These are phyloP conservation scores for Hydrolagus affinis DNA, from an alignment of 2,113 vertebrate genomes.

Conservation along the genomic window DNA sequence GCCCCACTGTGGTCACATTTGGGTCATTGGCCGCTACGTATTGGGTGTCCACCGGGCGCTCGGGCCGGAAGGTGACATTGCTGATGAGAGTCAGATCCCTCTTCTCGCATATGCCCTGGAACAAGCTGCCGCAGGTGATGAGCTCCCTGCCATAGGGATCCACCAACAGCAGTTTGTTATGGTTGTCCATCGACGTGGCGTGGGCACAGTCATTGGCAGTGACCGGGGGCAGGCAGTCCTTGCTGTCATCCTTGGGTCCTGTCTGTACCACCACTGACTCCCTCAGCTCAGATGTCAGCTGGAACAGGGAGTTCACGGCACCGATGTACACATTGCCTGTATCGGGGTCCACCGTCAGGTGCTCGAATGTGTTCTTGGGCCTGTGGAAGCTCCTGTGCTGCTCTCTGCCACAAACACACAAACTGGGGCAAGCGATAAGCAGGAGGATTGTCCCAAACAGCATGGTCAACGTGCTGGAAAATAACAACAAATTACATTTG, in stretches of 20 bases:
- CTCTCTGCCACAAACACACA: constrained; percentile 42
- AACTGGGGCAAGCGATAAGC: constrained; percentile 54
- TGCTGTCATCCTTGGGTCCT: constrained; percentile 79
- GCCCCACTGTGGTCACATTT: constrained; percentile 83
- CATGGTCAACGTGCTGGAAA: constrained; percentile 77
- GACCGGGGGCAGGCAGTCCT: constrained; percentile 84
- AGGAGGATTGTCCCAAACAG: constrained; percentile 68
- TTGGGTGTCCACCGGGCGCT: constrained; percentile 84
- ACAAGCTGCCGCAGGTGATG: constrained; percentile 84
- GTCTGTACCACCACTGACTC: constrained; percentile 64
- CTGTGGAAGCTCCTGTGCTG: constrained; percentile 58
- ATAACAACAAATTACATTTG: not conserved
- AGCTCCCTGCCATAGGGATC: constrained; percentile 69
- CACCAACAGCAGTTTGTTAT: constrained; percentile 86
- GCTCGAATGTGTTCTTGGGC: constrained; percentile 73
- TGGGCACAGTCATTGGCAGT: constrained; percentile 75
- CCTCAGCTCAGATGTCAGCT: constrained; percentile 67
- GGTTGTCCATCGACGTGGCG: constrained; percentile 73
- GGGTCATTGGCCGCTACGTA: constrained; percentile 93
- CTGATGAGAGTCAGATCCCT: constrained; percentile 62
- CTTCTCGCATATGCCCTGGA: constrained; percentile 91
- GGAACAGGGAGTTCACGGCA: constrained; percentile 81
- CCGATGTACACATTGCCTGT: constrained; percentile 78
- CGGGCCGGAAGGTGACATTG: constrained; percentile 67
- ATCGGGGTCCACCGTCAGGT: constrained; percentile 69